A percentile compares a stretch with the other conserved stretches of the same genome.
Conservation (phyloP, 2,888 invertebrate species). For the Drosophila colorata region DNA sequence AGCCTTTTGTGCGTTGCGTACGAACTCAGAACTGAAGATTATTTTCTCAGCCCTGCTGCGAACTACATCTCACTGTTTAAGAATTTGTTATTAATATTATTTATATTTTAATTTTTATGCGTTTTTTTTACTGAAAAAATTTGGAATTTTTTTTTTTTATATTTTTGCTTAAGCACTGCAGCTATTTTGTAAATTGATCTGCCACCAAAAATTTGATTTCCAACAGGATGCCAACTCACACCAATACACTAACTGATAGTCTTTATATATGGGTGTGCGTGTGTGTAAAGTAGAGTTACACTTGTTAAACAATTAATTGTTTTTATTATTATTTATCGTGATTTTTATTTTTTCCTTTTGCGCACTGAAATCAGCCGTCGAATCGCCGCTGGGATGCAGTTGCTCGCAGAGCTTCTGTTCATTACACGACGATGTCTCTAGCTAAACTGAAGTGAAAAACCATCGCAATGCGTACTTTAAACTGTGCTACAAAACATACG, state of each 20-base stretch:
- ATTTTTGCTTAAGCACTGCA: constrained; percentile 4
- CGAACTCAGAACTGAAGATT: constrained; percentile 35
- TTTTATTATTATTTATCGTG: constrained; percentile 24
- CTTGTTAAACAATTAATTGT: constrained; percentile 30
- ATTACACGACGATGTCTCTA: constrained; percentile 80
- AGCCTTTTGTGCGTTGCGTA: constrained; percentile 55
- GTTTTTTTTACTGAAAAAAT: constrained; percentile 32
- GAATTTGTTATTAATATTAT: constrained; percentile 3
- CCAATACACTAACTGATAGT: constrained; percentile 38
- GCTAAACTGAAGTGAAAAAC: constrained; percentile 79
- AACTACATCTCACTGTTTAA: constrained; percentile 59
- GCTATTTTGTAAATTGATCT: constrained; percentile 19
- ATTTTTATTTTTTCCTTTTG: constrained; percentile 45
- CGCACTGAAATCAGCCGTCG: constrained; percentile 71
- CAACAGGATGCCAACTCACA: constrained; percentile 12
- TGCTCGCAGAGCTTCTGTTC: constrained; percentile 59
- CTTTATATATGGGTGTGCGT: constrained; percentile 29
- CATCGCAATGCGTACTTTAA: constrained; percentile 81
- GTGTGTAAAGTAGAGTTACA: constrained; percentile 23
- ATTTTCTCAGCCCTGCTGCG: constrained; percentile 18
- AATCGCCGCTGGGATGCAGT: constrained; percentile 49
- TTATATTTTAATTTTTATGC: constrained; percentile 8
- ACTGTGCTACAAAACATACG: constrained; percentile 68
- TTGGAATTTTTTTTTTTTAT: constrained; percentile 6
- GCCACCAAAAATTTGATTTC: constrained; percentile 19